phyloP scores from a whole-genome alignment of 2,797 vertebrate genomes.

The Sylvilagus floridanus region DNA sequence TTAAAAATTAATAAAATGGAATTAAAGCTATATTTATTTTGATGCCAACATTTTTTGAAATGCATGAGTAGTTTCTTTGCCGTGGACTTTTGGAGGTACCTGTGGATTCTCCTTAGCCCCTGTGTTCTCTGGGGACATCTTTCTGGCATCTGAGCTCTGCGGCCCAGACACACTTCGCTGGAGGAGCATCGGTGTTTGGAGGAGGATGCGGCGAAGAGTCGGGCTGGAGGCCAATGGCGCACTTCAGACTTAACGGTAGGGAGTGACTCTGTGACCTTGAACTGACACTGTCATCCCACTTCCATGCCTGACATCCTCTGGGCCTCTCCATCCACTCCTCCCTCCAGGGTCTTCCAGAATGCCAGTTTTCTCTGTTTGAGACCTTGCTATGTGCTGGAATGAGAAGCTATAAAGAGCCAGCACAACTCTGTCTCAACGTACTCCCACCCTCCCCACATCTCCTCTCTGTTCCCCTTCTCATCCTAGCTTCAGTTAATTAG shows the following conservation, averaged over 20 bases:
- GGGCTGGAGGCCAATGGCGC: background rate
- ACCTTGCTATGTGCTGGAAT: background rate
- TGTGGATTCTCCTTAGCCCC: too few species aligned
- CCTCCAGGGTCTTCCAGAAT: too few species aligned
- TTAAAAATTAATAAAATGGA: too few species aligned
- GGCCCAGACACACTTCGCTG: background rate
- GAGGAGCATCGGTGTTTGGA: background rate
- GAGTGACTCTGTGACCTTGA: background rate
- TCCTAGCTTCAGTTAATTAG: slow-evolving; percentile 56
- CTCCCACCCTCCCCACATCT: background rate
- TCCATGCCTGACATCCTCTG: background rate
- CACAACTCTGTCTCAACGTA: background rate
- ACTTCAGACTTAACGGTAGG: background rate
- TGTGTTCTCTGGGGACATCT: background rate
- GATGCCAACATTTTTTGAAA: too few species aligned
- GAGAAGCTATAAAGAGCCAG: too few species aligned
- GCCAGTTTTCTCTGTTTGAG: background rate
- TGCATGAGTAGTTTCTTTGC: too few species aligned
- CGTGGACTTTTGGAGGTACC: too few species aligned
- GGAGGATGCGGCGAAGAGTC: background rate
- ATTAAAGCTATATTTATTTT: too few species aligned
- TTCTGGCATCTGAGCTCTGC: background rate
- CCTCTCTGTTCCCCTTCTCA: background rate
- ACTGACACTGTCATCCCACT: background rate
- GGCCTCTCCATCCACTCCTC: background rate